Base-by-base conservation (phyloP, 2,888 invertebrate species). In the Amiota mariae region DNA sequence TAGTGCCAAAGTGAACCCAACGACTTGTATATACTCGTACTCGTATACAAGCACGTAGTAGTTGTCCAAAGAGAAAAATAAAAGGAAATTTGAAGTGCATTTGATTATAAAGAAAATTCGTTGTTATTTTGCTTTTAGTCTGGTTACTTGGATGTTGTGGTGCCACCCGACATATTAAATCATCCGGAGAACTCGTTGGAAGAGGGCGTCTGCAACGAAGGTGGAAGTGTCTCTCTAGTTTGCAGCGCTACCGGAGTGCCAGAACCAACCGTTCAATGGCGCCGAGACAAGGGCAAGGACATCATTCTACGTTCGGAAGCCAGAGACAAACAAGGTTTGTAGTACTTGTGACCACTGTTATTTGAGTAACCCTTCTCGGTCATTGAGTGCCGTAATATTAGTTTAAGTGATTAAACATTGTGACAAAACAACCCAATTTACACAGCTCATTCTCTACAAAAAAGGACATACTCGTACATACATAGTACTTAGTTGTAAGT, bases 91-190 rank as follows among this genome's bases (percentile, higher is more conserved):
- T 36, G 36, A 36, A 36, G 36, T 36, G 36, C 36, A 36, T 36
- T 36, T 36, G 36, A 36, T 36, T 36, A 36, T 36, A 36, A 36
- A 6, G 36, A 36, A n/a, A 64, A 66, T 48, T 46, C 51, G 48
- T 67, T 67, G 15, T 49, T 49, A 13, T 49, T 49, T 68, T 49
- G 49, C 49, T 75, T 66, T n/a, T 90, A 97, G 96, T 96, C 95
- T 92, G 97, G 96, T 76, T 93, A 94, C 87, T 92, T 97, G 86
- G 94, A 95, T 88, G 97, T 97, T 78, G 95, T 96, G 76, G 95
- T 96, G 84, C 95, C 96, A 12, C 96, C 96, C 71, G 96, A 96
- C 90, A 96, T 97, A 81, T 91, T 95, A 80, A 94, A 95, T 90
- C 87, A 88, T 56, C 88, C 88, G 3, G 90, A 89, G 12, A 82